Base-by-base conservation (phyloP, 2,888 invertebrate species). In the Opisthograptis luteolata region DNA sequence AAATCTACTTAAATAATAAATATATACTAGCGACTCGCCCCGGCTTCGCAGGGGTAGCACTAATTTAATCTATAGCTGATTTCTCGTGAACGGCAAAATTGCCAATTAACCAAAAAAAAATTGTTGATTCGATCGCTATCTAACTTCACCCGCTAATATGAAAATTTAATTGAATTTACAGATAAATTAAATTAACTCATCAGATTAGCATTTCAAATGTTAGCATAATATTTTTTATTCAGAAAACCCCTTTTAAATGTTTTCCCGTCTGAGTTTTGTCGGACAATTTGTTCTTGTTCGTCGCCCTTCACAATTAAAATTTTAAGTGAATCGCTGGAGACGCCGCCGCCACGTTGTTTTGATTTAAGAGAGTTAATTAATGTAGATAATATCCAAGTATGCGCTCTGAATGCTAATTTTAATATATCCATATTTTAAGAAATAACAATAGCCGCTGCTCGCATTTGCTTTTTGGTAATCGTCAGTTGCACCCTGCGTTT, bases 321-420 rank as follows among this genome's bases (percentile, higher is more conserved):
- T 81, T 79, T 74, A 81, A 79, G 76, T 74, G 78, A 79, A 78
- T 76, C 73, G 73, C 70, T 70, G 66, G 65, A 73, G 77, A 73
- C 71, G 78, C 64, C 64, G 64, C 66, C 76, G 75, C 78, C 83
- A 66, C 76, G 74, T 79, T 84, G 83, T 83, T 85, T 84, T 85
- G 83, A 84, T 84, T 84, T 84, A 84, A 80, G 77, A 67, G 76
- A 81, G 17, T n/a, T 32, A 39, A 81, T 82, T 82, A 81, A 84
- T 84, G 81, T 81, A 73, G 74, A 73, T 76, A 70, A 79, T 71
- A 78, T 75, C 67, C 63, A 68, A 68, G 72, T 68, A 68, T 71
- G 70, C 66, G 72, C 61, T 63, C 62, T 55, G 62, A 45, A 31
- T 51, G 10, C 19, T 41, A 10, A 43, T 43, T 42, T 20, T 14